Evolutionary conservation across 2,888 invertebrate genomes (phyloP).

Genomic region (Chymomyza amoena): DNA sequence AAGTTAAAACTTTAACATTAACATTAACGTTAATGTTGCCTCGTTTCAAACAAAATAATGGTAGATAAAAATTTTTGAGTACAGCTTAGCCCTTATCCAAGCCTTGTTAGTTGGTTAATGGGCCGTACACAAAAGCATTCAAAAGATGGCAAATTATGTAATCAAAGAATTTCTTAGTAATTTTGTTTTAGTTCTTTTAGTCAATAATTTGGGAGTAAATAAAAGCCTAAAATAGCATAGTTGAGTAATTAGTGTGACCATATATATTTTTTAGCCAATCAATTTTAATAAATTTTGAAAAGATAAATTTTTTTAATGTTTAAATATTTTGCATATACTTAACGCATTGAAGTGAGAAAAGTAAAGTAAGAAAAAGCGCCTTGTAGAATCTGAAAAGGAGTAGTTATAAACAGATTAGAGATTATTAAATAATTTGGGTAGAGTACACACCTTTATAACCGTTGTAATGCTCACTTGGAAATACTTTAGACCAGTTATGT

Average conservation of each 20-base stretch:
- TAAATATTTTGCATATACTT: not conserved
- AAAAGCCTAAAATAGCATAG: not conserved
- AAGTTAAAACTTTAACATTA: not conserved
- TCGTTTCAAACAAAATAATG: conserved; percentile 47
- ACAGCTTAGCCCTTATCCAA: not conserved
- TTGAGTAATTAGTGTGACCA: not conserved
- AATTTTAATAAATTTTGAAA: too few relatives aligned
- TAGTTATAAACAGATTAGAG: not conserved
- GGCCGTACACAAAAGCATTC: too few relatives aligned
- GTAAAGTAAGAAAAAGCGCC: conserved; percentile 74
- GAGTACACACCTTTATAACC: conserved; percentile 56
- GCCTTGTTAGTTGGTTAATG: not conserved
- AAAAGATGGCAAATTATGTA: not conserved
- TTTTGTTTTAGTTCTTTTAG: not conserved
- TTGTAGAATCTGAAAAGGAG: conserved; percentile 56
- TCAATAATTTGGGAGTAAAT: not conserved
- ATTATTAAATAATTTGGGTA: too few relatives aligned
- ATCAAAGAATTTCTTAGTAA: not conserved
- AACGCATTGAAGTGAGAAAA: conserved; percentile 66
- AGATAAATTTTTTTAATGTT: not conserved
- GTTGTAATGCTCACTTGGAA: conserved; percentile 64
- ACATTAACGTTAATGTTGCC: conserved; percentile 47
- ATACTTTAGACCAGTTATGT: conserved; percentile 65
- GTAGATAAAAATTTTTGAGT: not conserved
- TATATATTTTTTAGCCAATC: not conserved